Evolutionary conservation across 2,888 invertebrate species (phyloP), one percentile per base, ranked within the genome.

Genomic region (Amphipyra berbera): DNA sequence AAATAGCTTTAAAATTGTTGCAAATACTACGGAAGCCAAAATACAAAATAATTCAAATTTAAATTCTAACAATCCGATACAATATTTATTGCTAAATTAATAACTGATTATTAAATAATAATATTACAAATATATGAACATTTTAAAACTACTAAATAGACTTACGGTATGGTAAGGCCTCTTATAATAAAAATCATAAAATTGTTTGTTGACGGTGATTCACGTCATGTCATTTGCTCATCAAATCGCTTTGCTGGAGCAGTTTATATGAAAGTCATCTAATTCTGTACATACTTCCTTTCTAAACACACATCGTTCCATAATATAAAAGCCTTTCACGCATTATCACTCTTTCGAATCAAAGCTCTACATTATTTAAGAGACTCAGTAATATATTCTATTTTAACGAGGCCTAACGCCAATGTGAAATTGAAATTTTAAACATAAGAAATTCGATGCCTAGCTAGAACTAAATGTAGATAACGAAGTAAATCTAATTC

Each of bases 111-210:
- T 85, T 89, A 88, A 88, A 88, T 89, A 89, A 88, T 86, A 89
- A 85, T 76, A 85, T 86, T 85, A 88, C 79, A 84, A n/a, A 84
- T 84, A 82, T 78, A 81, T 76, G 75, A 82, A 84, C 82, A 86
- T 79, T 75, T 68, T 73, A 78, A 67, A 72, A 68, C 82, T 85
- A 78, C 78, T 66, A 63, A 70, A 80, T 86, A 86, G 73, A 76
- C 85, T 89, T 89, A 78, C 63, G 72, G 78, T 88, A 87, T 89
- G 91, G 90, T 91, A 91, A 90, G 88, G 86, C 84, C 78, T 85
- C 73, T 80, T 86, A 30, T 7, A 69, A 48, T 70, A 45, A 73
- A 70, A 69, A 65, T 49, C 37, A 15, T 69, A 61, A 67, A 57
- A 41, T 55, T 54, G 44, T 62, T 53, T 49, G 38, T 14, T 41